A percentile compares a stretch with the other conserved stretches of the same genome.
Evolutionary conservation across 2,888 invertebrate genomes (phyloP).

Genomic region (Augochlorella aurata): DNA sequence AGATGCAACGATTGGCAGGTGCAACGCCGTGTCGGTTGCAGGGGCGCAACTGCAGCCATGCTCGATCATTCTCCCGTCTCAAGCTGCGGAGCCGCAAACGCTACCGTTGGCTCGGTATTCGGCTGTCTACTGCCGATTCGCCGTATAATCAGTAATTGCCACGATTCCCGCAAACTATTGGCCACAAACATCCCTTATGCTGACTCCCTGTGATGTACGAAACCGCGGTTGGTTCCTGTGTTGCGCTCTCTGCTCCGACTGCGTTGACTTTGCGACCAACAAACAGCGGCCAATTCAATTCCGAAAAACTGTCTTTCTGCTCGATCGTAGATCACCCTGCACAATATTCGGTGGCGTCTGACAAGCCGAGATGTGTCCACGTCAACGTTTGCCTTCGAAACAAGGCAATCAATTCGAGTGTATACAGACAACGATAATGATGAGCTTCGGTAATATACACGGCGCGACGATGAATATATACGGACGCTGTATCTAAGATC

Average conservation of each 20-base stretch:
- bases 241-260: not conserved
- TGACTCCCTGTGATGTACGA: conserved; percentile 27
- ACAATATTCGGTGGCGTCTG: not conserved
- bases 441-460: not conserved
- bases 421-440: not conserved
- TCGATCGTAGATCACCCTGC: not conserved
- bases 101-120: conserved; percentile 30
- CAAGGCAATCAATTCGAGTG: conserved; percentile 1
- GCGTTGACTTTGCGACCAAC: not conserved
- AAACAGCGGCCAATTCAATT: not conserved
- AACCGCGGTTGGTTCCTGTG: conserved; percentile 17
- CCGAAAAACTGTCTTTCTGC: not conserved
- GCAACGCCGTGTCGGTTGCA: conserved; percentile 55
- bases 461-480: not conserved
- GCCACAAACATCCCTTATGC: conserved; percentile 65
- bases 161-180: conserved; percentile 57
- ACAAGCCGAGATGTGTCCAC: not conserved
- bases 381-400: conserved; percentile 1
- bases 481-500: not conserved
- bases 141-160: conserved; percentile 72
- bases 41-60: conserved; percentile 48
- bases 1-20: conserved; percentile 58
- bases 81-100: conserved; percentile 46
- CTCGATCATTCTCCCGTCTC: conserved; percentile 67
- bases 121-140: conserved; percentile 67